These are phyloP conservation scores for Onchidella celtica DNA, from an alignment of 2,888 invertebrate species.

Conservation along the genomic window DNA sequence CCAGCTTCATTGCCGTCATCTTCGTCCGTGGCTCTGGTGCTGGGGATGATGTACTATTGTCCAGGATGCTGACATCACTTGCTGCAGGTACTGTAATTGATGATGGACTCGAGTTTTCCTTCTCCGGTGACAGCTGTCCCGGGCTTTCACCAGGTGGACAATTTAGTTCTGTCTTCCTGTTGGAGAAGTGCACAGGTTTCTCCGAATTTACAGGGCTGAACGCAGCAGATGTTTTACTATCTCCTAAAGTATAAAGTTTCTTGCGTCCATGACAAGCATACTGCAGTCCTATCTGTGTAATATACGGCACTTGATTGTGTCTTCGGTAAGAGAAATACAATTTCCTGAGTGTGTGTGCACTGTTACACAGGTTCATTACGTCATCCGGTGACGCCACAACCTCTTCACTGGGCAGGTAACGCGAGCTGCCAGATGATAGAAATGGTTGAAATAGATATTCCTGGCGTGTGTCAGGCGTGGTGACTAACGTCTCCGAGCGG, in stretches of 20 bases:
- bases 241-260: not conserved
- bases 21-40: not conserved
- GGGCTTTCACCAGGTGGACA: not conserved
- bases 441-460: conserved; percentile 27
- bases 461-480: not conserved
- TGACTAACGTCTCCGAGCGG: conserved; percentile 7
- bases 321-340: conserved; percentile 23
- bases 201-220: not conserved
- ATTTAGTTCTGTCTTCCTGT: not conserved
- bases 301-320: conserved; percentile 22
- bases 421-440: not conserved
- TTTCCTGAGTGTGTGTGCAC: conserved; percentile 8
- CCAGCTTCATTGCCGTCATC: conserved; percentile 9
- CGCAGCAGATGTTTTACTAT: not conserved
- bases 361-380: not conserved
- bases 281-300: conserved; percentile 27
- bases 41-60: not conserved
- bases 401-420: not conserved
- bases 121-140: not conserved
- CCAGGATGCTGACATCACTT: not conserved
- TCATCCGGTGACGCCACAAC: not conserved
- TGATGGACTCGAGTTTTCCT: not conserved
- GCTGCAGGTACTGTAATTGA: not conserved
- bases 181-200: not conserved
- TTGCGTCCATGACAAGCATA: conserved; percentile 4